phyloP scores from a whole-genome alignment of 2,888 invertebrate species.

The Nymphalis urticae region DNA sequence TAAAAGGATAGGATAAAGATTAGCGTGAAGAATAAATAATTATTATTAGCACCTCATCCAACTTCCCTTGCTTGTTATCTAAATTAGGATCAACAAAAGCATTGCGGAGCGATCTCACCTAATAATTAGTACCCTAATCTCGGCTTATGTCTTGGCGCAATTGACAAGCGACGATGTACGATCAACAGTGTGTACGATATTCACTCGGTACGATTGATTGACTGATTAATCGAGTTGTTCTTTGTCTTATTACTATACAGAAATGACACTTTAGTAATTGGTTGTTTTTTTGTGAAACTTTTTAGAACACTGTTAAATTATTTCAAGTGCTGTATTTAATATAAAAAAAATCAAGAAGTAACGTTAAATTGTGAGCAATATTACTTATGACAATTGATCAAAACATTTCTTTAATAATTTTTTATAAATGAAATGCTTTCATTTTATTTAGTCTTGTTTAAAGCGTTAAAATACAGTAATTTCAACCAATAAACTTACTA shows the following conservation, averaged over 20 bases:
- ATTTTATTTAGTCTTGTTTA: too few relatives aligned
- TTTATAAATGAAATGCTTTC: too few relatives aligned
- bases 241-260: neutral
- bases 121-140: constrained; percentile 60
- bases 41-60: constrained; percentile 26
- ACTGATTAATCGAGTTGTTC: neutral
- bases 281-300: too few relatives aligned
- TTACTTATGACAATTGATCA: too few relatives aligned
- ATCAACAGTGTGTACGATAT: neutral
- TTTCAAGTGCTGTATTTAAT: too few relatives aligned
- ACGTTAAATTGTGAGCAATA: too few relatives aligned
- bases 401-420: too few relatives aligned
- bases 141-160: constrained; percentile 32
- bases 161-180: constrained; percentile 25
- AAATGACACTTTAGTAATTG: too few relatives aligned
- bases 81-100: constrained; percentile 50
- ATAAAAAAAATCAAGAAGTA: too few relatives aligned
- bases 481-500: too few relatives aligned
- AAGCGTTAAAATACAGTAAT: too few relatives aligned
- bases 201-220: neutral
- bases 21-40: constrained; percentile 27
- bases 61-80: constrained; percentile 35
- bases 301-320: too few relatives aligned
- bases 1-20: constrained; percentile 1
- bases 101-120: constrained; percentile 48